Evolutionary conservation across 2,888 invertebrate genomes (phyloP).

Genomic region (Synergus umbraculus): DNA sequence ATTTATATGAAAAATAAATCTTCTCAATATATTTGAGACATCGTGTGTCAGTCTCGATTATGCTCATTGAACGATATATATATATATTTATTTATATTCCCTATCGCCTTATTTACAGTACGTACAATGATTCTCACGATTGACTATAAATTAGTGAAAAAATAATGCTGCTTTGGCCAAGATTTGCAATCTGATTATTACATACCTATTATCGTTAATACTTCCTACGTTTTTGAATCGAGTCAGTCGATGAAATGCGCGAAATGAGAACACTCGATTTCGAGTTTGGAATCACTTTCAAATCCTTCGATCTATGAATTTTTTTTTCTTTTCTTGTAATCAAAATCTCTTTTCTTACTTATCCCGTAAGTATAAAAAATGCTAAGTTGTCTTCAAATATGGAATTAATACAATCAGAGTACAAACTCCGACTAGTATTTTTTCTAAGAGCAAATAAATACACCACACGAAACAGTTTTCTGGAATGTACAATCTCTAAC

Average conservation of each 20-base stretch:
- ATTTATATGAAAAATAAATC: background rate
- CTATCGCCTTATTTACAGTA: constrained; percentile 69
- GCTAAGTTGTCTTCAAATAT: constrained; percentile 34
- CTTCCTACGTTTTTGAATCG: constrained; percentile 28
- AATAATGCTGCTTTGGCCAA: constrained; percentile 76
- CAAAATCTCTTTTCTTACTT: background rate
- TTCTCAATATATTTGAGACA: constrained; percentile 8
- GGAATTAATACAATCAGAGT: constrained; percentile 32
- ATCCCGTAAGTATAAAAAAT: constrained; percentile 38
- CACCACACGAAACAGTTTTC: constrained; percentile 23
- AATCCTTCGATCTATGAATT: constrained; percentile 4
- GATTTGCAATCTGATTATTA: constrained; percentile 53
- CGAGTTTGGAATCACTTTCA: constrained; percentile 30
- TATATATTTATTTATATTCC: constrained; percentile 48
- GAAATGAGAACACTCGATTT: constrained; percentile 28
- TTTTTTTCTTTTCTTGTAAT: background rate
- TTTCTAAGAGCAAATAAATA: constrained; percentile 34
- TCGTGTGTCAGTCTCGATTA: constrained; percentile 31
- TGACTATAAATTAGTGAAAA: constrained; percentile 74
- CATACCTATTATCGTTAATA: constrained; percentile 34
- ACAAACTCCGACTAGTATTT: background rate
- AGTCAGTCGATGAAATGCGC: constrained; percentile 37
- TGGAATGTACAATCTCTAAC: constrained; percentile 37
- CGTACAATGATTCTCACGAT: constrained; percentile 58
- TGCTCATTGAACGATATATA: constrained; percentile 42